phyloP scores from a whole-genome alignment of 2,113 vertebrate genomes.

The Sapayoa aenigma region DNA sequence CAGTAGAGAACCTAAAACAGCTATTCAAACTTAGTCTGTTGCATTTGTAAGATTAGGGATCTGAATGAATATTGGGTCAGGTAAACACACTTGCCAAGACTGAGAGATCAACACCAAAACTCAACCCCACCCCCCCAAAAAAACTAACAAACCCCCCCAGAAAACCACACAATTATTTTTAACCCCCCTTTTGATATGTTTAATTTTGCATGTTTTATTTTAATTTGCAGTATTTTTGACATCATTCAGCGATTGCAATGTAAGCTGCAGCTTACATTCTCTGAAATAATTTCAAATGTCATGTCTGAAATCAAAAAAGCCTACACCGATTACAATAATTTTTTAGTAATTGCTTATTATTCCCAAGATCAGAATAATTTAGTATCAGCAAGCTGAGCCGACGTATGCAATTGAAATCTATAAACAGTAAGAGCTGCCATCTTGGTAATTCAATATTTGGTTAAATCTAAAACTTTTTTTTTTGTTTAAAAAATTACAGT shows the following conservation, averaged over 20 bases:
- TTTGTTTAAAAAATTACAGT: neutral
- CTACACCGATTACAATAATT: neutral
- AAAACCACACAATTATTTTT: neutral
- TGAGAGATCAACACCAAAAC: neutral
- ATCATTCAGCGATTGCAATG: neutral
- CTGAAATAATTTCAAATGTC: neutral
- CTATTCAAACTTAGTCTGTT: neutral
- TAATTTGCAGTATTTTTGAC: neutral
- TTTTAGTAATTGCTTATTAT: neutral
- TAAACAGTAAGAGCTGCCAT: neutral
- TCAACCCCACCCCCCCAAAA: neutral
- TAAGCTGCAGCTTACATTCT: neutral
- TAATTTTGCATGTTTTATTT: neutral
- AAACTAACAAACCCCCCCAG: neutral
- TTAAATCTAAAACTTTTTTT: neutral
- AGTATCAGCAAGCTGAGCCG: neutral
- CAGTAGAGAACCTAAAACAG: neutral
- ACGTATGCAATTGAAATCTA: neutral
- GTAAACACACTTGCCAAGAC: neutral
- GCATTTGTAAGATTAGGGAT: neutral
- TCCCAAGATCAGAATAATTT: neutral
- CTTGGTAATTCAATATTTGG: neutral
- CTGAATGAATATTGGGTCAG: neutral
- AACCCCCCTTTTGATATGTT: neutral
- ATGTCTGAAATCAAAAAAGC: neutral